Conservation (phyloP, 2,113 vertebrate species). For the Hemichromis elongatus region DNA sequence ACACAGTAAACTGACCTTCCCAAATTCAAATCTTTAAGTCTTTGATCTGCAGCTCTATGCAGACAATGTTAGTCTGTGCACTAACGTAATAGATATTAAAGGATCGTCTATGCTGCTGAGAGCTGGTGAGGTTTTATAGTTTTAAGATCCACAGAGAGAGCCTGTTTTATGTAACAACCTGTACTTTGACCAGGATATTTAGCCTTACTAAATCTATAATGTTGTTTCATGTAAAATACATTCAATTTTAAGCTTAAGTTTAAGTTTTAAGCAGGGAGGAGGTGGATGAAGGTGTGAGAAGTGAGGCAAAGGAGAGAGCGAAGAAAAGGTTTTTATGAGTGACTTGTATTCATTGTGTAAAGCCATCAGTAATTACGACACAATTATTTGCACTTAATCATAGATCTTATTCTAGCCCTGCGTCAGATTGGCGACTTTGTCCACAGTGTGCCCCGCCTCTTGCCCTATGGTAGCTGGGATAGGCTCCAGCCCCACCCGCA, state of each 20-base stretch:
- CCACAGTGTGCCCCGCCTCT: neutral
- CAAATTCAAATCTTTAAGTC: neutral
- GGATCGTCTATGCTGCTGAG: neutral
- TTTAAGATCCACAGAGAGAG: neutral
- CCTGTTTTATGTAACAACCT: neutral
- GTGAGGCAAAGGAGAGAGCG: rapidly evolving
- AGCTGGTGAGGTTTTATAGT: neutral
- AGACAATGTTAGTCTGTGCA: neutral
- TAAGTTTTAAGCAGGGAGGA: too few relatives aligned
- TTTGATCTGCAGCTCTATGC: neutral
- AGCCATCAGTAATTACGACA: neutral
- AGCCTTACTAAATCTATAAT: neutral
- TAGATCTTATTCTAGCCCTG: neutral
- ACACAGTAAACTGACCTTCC: neutral
- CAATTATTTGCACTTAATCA: neutral
- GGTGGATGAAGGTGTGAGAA: neutral
- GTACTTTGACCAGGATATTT: neutral
- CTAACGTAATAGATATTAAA: neutral
- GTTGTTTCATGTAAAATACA: neutral
- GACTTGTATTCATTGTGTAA: neutral
- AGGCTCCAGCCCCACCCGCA: neutral
- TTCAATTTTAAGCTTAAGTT: neutral
- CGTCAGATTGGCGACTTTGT: neutral
- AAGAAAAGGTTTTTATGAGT: neutral
- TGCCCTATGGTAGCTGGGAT: neutral